A percentile compares a stretch with the other conserved stretches of the same genome.
phyloP scores from a whole-genome alignment of 2,113 vertebrate species.

The Pteropus alecto region DNA sequence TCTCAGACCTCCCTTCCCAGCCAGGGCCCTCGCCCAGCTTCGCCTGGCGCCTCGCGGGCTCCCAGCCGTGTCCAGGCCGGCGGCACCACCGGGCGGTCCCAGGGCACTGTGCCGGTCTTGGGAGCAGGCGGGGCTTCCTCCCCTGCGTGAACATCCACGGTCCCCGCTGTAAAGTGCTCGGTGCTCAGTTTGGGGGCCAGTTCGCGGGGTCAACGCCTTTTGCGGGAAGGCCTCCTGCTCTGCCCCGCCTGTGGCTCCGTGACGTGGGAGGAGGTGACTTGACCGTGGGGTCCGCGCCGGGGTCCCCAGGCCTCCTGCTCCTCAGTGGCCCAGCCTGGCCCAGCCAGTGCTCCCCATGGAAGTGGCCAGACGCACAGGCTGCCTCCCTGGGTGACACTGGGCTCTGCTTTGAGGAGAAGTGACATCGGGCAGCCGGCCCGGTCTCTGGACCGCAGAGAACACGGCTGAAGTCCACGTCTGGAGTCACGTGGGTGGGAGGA shows the following conservation, averaged over 20 bases:
- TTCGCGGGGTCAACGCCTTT: background rate
- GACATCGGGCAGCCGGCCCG: background rate
- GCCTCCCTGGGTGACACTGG: background rate
- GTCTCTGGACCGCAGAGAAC: too few species aligned
- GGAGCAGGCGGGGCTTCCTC: background rate
- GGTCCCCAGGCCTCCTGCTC: background rate
- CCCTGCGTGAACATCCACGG: fast-evolving
- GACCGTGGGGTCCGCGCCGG: background rate
- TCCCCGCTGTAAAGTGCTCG: fast-evolving
- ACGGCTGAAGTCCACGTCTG: background rate
- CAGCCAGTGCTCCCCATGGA: fast-evolving
- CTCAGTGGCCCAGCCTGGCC: background rate
- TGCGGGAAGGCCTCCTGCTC: background rate
- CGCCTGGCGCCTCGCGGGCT: background rate
- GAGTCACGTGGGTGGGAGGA: background rate
- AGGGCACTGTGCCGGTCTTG: fast-evolving
- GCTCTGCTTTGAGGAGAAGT: background rate
- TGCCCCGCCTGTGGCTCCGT: too few species aligned
- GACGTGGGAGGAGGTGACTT: background rate
- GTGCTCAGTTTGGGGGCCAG: background rate
- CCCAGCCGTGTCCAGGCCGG: background rate
- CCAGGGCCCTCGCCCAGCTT: background rate
- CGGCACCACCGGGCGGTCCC: background rate
- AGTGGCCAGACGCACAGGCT: too few species aligned
- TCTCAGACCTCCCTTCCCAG: background rate